Conservation (phyloP, 2,888 invertebrate species). For the Dicycla oo region DNA sequence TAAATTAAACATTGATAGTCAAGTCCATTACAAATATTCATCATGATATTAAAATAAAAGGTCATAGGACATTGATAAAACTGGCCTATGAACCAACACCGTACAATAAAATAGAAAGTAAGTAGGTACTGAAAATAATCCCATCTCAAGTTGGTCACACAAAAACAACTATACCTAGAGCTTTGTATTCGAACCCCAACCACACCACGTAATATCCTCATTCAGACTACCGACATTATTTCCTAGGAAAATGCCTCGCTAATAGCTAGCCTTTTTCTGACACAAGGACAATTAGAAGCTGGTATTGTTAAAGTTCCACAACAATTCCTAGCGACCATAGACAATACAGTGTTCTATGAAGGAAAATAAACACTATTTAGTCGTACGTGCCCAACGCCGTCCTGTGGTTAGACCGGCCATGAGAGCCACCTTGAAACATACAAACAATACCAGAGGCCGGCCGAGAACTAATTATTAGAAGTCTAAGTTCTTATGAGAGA, state of each 20-base stretch:
- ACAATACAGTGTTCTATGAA: constrained; percentile 3
- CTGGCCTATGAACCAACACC: too few species aligned
- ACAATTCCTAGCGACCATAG: neutral
- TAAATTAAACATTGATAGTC: too few species aligned
- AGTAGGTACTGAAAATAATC: neutral
- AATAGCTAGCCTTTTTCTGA: neutral
- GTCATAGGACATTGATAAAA: too few species aligned
- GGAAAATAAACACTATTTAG: constrained; percentile 16
- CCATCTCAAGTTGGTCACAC: neutral
- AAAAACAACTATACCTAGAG: neutral
- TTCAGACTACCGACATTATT: neutral
- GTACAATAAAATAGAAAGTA: too few species aligned
- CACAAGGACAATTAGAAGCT: constrained; percentile 7
- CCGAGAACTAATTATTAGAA: too few species aligned
- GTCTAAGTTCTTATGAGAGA: neutral
- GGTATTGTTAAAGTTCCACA: neutral
- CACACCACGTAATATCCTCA: neutral
- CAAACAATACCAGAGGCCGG: constrained; percentile 17
- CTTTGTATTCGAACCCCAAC: too few species aligned
- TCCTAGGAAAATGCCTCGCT: neutral
- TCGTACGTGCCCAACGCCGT: constrained; percentile 29
- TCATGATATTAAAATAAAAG: too few species aligned
- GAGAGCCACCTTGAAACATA: constrained; percentile 13
- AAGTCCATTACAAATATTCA: too few species aligned
- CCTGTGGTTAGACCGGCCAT: constrained; percentile 11